A percentile compares a stretch with the other conserved stretches of the same genome.
phyloP scores from a whole-genome alignment of 37 sponge, comb jelly and placozoan species.

The Agelas oroides region DNA sequence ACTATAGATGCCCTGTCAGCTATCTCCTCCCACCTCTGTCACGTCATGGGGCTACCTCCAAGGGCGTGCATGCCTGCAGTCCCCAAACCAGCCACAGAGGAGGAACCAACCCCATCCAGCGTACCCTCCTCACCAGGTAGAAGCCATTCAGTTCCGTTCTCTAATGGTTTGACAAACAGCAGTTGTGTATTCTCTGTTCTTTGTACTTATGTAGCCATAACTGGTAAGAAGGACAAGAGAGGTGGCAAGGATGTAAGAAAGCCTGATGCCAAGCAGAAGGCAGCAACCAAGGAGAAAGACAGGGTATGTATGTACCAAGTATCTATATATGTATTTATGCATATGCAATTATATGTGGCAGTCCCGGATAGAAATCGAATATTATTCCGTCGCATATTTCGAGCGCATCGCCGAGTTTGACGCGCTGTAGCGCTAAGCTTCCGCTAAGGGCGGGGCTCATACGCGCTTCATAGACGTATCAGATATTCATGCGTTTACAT shows the following conservation, averaged over 20 bases:
- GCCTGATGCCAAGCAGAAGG: background rate
- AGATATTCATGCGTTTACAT: no score
- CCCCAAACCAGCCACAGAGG: background rate
- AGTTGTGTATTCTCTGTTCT: background rate
- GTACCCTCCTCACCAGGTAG: conserved; percentile 18
- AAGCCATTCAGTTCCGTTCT: background rate
- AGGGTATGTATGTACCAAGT: background rate
- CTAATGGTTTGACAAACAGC: background rate
- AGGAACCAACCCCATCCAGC: conserved; percentile 2
- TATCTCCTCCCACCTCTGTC: conserved; percentile 35
- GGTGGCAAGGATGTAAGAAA: background rate
- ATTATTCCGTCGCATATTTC: no score
- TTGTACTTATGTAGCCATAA: no score
- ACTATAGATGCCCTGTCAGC: conserved; percentile 39
- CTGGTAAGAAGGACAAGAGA: conserved; percentile 19
- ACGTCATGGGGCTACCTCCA: conserved; percentile 58
- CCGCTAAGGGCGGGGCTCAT: no score
- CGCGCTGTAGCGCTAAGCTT: no score
- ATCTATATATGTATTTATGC: no score
- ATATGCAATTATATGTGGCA: no score
- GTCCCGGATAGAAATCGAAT: no score
- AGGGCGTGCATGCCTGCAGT: background rate
- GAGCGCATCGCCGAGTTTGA: no score
- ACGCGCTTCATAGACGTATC: no score
- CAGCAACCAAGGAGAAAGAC: conserved; percentile 9